phyloP scores from a whole-genome alignment of 2,888 invertebrate genomes.

The Drosophila recens region DNA sequence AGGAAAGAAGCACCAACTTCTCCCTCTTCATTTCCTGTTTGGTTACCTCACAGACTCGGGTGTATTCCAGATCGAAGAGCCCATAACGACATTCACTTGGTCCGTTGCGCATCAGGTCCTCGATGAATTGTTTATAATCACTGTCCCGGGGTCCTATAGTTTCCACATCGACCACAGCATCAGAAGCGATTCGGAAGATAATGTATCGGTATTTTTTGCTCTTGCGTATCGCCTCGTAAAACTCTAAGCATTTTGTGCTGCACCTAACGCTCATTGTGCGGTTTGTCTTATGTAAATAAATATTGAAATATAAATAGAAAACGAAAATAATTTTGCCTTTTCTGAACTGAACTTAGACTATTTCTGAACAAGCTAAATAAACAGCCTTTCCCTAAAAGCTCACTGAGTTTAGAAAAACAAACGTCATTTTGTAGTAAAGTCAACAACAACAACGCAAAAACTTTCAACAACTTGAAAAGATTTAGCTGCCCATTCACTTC shows the following conservation, averaged over 20 bases:
- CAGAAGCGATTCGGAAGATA: conserved; percentile 24
- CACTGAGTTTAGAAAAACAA: conserved; percentile 44
- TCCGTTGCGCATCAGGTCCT: conserved; percentile 28
- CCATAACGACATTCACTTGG: conserved; percentile 42
- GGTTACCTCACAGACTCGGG: conserved; percentile 29
- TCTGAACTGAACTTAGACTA: not conserved
- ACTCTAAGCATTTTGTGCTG: conserved; percentile 9
- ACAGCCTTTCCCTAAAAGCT: conserved; percentile 54
- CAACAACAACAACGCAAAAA: conserved; percentile 29
- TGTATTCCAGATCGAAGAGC: conserved; percentile 40
- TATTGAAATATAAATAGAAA: not conserved
- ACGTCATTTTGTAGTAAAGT: conserved; percentile 33
- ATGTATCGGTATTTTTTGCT: conserved; percentile 38
- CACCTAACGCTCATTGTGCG: conserved; percentile 33
- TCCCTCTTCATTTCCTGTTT: conserved; percentile 7
- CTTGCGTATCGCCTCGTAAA: conserved; percentile 31
- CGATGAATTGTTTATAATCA: conserved; percentile 28
- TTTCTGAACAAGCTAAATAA: conserved; percentile 29
- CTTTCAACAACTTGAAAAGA: conserved; percentile 33
- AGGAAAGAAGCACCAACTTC: conserved; percentile 37
- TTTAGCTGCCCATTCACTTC: conserved; percentile 16
- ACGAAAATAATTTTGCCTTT: conserved; percentile 22
- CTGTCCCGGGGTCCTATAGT: conserved; percentile 23
- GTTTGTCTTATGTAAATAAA: conserved; percentile 7
- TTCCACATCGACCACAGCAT: conserved; percentile 30